These are phyloP conservation scores for Pyrocoelia pectoralis DNA, from an alignment of 2,888 invertebrate genomes.

Conservation along the genomic window DNA sequence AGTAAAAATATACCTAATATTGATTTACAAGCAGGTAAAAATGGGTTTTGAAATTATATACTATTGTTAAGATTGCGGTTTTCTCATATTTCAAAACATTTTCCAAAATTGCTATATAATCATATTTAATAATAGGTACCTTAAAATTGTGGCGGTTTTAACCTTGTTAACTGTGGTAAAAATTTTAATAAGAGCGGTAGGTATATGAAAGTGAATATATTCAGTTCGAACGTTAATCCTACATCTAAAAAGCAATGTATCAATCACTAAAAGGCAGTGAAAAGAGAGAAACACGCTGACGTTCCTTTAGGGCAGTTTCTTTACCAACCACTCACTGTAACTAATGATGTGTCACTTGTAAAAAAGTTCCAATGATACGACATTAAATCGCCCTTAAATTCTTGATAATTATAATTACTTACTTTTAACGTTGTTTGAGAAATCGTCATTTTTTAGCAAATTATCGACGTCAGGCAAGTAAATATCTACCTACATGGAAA, in stretches of 20 bases:
- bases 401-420: too few relatives aligned
- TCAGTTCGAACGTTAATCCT: conserved; percentile 18
- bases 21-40: conserved; percentile 35
- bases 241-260: conserved; percentile 47
- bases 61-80: conserved; percentile 29
- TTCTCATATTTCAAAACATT: conserved; percentile 6
- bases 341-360: conserved; percentile 52
- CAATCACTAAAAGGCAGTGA: conserved; percentile 51
- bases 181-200: neutral
- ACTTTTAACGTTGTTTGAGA: too few relatives aligned
- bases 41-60: conserved; percentile 36
- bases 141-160: neutral
- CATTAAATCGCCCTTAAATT: conserved; percentile 28
- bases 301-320: conserved; percentile 52
- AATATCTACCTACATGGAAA: too few relatives aligned
- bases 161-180: neutral
- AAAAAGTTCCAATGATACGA: conserved; percentile 50
- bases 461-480: too few relatives aligned
- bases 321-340: conserved; percentile 53
- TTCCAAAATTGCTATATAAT: neutral
- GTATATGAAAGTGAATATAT: neutral
- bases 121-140: neutral
- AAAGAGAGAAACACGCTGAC: conserved; percentile 50
- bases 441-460: too few relatives aligned
- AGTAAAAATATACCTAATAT: conserved; percentile 20